These are phyloP conservation scores for Anarrhichthys ocellatus DNA, from an alignment of 2,113 vertebrate species.

Conservation along the genomic window DNA sequence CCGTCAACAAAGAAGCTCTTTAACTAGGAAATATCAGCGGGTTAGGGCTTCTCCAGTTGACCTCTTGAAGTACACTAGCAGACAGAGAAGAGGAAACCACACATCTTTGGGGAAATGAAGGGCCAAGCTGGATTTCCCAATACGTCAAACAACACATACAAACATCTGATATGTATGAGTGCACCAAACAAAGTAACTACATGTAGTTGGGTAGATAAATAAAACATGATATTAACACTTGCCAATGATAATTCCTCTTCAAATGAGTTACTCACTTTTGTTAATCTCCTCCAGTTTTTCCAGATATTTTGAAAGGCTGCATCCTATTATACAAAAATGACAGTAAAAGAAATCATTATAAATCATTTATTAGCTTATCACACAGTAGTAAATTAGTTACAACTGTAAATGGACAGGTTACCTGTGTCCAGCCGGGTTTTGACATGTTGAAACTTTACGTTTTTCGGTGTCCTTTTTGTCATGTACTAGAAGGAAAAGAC, in stretches of 20 bases:
- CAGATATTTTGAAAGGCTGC: slow-evolving; percentile 91
- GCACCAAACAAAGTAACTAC: background rate
- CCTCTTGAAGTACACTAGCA: slow-evolving; percentile 1
- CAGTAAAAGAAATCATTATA: background rate
- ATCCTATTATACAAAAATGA: slow-evolving; percentile 80
- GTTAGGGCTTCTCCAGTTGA: slow-evolving; percentile 39
- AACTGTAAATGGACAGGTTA: too few species aligned
- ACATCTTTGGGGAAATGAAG: slow-evolving; percentile 5
- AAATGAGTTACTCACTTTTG: slow-evolving; percentile 88
- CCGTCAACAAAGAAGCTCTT: slow-evolving; percentile 76
- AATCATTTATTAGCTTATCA: background rate
- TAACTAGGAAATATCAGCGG: slow-evolving; percentile 66
- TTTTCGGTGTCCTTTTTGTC: slow-evolving; percentile 89
- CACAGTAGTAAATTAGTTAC: background rate
- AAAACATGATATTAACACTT: background rate
- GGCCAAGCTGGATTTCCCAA: background rate
- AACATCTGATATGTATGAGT: background rate
- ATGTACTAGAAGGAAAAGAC: slow-evolving; percentile 83
- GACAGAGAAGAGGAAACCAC: slow-evolving; percentile 22
- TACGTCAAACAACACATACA: background rate
- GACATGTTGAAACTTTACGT: slow-evolving; percentile 90
- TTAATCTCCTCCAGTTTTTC: slow-evolving; percentile 93
- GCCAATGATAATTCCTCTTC: too few species aligned
- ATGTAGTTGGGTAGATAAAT: too few species aligned
- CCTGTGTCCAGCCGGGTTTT: slow-evolving; percentile 93